phyloP scores from a whole-genome alignment of 64 coral and sea anemone genomes.

The Porites lutea region DNA sequence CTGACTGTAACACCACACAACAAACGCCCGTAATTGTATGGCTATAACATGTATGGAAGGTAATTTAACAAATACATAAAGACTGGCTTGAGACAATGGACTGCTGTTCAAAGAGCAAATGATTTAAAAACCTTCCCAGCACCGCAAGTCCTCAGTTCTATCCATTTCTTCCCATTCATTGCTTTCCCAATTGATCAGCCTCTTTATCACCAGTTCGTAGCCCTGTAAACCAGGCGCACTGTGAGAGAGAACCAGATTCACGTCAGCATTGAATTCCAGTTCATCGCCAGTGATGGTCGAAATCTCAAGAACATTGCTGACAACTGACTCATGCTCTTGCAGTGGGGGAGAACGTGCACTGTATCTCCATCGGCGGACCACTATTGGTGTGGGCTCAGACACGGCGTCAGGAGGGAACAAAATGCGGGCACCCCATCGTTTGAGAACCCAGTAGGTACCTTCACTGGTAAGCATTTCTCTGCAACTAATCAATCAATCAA shows the following conservation, averaged over 20 bases:
- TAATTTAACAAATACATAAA: no score
- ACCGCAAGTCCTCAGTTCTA: neutral
- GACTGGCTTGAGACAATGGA: no score
- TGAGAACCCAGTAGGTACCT: neutral
- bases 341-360: neutral
- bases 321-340: neutral
- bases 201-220: slow-evolving; percentile 42
- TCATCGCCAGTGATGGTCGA: neutral
- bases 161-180: slow-evolving; percentile 34
- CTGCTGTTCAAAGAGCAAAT: neutral
- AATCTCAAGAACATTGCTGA: slow-evolving; percentile 25
- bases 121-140: neutral
- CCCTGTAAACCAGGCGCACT: neutral
- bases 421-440: neutral
- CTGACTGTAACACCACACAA: no score
- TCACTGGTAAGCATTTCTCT: neutral
- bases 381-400: neutral
- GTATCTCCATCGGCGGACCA: neutral
- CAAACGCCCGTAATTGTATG: no score
- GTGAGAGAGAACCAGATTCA: slow-evolving; percentile 18
- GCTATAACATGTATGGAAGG: no score
- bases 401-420: neutral
- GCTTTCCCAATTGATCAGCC: neutral
- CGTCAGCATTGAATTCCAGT: neutral
- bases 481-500: neutral